Evolutionary conservation across 2,113 vertebrate genomes (phyloP).

Genomic region (Ailuropoda melanoleuca): DNA sequence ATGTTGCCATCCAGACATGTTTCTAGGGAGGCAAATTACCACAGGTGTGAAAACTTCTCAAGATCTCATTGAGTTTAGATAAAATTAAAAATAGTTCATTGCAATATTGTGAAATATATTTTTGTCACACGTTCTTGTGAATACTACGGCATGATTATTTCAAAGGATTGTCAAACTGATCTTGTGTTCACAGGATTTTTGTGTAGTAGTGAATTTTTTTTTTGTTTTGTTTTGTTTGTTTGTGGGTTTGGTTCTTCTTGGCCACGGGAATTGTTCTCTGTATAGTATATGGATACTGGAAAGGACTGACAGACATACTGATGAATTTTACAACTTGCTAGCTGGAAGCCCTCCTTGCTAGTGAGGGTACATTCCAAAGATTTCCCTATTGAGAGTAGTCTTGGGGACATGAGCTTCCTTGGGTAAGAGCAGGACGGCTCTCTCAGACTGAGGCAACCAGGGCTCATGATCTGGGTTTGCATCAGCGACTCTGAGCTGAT

Average conservation of each 20-base stretch:
- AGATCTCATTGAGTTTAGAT: neutral
- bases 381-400: neutral
- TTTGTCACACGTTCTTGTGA: neutral
- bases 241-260: neutral
- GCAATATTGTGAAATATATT: neutral
- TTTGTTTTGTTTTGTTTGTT: neutral
- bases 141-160: neutral
- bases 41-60: neutral
- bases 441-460: neutral
- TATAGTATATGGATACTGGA: neutral
- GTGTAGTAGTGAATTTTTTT: neutral
- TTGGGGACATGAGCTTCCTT: neutral
- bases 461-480: neutral
- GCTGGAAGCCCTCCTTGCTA: neutral
- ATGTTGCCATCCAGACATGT: neutral
- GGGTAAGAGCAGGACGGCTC: neutral
- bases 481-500: neutral
- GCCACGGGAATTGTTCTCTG: neutral
- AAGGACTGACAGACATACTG: neutral
- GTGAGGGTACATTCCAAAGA: neutral
- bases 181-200: neutral
- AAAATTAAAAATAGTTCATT: conserved; percentile 26
- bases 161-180: neutral
- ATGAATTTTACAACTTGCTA: neutral
- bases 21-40: neutral